phyloP scores from a whole-genome alignment of 1,140 invertebrate genomes.

The Caligus rogercresseyi region DNA sequence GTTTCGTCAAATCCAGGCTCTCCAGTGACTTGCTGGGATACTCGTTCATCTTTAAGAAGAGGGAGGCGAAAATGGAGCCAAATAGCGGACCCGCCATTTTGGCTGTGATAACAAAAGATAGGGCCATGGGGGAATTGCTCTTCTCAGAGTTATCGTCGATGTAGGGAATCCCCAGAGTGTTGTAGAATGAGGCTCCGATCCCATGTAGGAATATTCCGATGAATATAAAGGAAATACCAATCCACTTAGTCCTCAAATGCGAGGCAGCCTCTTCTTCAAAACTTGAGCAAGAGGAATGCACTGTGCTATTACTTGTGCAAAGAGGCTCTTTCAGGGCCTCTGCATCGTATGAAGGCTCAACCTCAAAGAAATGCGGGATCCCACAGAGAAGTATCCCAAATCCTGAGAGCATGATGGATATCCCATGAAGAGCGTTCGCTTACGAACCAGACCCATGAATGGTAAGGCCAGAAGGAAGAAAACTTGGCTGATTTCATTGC shows the following conservation, averaged over 20 bases:
- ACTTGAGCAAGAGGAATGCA: not conserved
- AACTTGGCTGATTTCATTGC: constrained; percentile 17
- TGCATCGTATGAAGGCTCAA: not conserved
- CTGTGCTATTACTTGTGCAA: not conserved
- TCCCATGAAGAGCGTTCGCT: not conserved
- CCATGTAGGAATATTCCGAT: constrained; percentile 13
- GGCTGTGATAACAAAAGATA: not conserved
- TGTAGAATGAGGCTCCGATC: constrained; percentile 14
- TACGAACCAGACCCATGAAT: constrained; percentile 11
- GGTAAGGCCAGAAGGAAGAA: constrained; percentile 17
- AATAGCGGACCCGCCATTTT: constrained; percentile 10
- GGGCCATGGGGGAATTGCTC: constrained; percentile 12
- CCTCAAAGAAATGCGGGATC: constrained; percentile 8
- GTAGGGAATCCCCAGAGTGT: constrained; percentile 15
- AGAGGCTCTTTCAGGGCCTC: too few species aligned
- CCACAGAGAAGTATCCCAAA: not conserved
- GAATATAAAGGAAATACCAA: constrained; percentile 13
- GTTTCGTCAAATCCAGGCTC: constrained; percentile 15
- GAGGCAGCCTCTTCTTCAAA: not conserved
- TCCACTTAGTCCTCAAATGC: not conserved
- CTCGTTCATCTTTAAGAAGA: constrained; percentile 14
- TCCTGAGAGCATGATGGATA: not conserved
- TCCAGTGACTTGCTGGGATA: not conserved
- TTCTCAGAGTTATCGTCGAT: constrained; percentile 19
- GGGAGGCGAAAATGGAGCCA: constrained; percentile 3